Percentiles rank a stretch among this genome's conserved stretches.
Evolutionary conservation across 2,888 invertebrate species (phyloP).

Genomic region (Allygus modestus): DNA sequence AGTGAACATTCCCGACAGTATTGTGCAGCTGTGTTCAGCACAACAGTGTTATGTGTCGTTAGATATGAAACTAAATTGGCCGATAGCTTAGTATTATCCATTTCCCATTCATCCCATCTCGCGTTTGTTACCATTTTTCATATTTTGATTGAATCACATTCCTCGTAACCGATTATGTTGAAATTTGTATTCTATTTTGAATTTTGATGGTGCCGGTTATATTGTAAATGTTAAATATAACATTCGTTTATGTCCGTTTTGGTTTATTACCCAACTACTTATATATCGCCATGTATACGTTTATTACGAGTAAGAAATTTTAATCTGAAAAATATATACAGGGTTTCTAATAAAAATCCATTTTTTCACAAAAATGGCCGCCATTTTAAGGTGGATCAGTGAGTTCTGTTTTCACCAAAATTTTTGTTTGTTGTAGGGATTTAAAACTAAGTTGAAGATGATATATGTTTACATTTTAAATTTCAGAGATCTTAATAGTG

Average conservation of each 20-base stretch:
- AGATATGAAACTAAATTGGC: background rate
- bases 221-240: slow-evolving; percentile 41
- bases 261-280: background rate
- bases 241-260: background rate
- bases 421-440: too few relatives aligned
- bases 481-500: too few relatives aligned
- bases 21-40: slow-evolving; percentile 35
- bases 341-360: too few relatives aligned
- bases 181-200: slow-evolving; percentile 42
- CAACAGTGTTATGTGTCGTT: slow-evolving; percentile 44
- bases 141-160: slow-evolving; percentile 31
- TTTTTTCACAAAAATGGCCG: too few relatives aligned
- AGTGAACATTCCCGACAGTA: slow-evolving; percentile 63
- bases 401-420: too few relatives aligned
- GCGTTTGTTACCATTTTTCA: slow-evolving; percentile 45
- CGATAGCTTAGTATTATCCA: slow-evolving; percentile 33
- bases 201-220: slow-evolving; percentile 46
- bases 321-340: too few relatives aligned
- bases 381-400: too few relatives aligned
- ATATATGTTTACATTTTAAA: too few relatives aligned
- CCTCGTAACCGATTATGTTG: slow-evolving; percentile 22
- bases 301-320: too few relatives aligned
- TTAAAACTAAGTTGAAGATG: too few relatives aligned
- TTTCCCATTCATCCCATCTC: slow-evolving; percentile 17
- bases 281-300: too few relatives aligned